A percentile compares a stretch with the other conserved stretches of the same genome.
Conservation (phyloP, 2,797 vertebrate species). For the Scolopax bukidnonensis region DNA sequence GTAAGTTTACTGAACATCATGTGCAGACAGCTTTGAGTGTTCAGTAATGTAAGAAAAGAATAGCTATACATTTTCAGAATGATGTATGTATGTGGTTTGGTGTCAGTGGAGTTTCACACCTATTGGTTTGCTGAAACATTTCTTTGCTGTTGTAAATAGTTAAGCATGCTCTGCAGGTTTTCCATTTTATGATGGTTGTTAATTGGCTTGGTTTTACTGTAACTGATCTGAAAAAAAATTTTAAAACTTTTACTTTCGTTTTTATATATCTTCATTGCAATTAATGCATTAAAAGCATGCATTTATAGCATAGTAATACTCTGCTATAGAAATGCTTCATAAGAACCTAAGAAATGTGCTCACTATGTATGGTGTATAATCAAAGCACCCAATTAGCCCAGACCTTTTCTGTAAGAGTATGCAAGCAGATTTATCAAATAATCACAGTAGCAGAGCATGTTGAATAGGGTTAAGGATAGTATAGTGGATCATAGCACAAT, state of each 20-base stretch:
- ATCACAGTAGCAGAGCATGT: not conserved
- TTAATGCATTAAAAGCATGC: not conserved
- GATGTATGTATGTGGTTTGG: not conserved
- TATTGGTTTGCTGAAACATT: not conserved
- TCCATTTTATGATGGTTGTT: not conserved
- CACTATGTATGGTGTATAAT: not conserved
- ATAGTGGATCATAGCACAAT: not conserved
- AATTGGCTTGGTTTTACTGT: not conserved
- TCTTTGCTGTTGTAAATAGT: not conserved
- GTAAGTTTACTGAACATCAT: slow-evolving; percentile 68
- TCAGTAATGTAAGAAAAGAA: not conserved
- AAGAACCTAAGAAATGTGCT: not conserved
- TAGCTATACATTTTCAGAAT: not conserved
- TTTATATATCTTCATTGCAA: not conserved
- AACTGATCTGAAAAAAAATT: not conserved
- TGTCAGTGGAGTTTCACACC: not conserved
- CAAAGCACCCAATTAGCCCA: not conserved
- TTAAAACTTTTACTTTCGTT: not conserved
- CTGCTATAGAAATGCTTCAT: not conserved
- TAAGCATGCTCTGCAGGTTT: not conserved
- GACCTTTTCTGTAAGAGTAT: not conserved
- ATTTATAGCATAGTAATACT: not conserved
- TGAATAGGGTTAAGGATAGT: not conserved
- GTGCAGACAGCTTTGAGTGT: not conserved
- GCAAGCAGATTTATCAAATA: not conserved